A percentile compares a stretch with the other conserved stretches of the same genome.
phyloP scores from a whole-genome alignment of 1,140 invertebrate species.

The Bombus balteatus region DNA sequence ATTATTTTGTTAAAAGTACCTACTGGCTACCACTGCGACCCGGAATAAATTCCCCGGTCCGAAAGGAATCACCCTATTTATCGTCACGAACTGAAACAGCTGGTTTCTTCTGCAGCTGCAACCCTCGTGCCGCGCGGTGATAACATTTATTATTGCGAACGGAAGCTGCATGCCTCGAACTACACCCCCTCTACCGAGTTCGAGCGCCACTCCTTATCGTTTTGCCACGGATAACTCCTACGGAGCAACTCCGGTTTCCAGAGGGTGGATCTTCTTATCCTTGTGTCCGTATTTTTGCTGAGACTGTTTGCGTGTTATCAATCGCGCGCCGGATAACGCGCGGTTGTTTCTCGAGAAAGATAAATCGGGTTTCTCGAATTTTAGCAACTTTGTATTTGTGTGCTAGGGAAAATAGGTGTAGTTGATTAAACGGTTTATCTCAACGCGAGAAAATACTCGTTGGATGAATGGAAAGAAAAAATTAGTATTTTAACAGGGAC shows the following conservation, averaged over 20 bases:
- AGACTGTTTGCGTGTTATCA: neutral
- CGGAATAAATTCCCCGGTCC: conserved; percentile 47
- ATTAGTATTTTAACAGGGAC: no score
- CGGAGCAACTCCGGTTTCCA: neutral
- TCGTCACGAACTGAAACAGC: conserved; percentile 35
- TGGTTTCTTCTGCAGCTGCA: conserved; percentile 43
- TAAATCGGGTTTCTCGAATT: neutral
- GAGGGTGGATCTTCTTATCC: neutral
- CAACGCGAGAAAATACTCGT: neutral
- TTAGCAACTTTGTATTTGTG: neutral
- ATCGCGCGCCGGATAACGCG: neutral
- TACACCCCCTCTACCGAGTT: no score
- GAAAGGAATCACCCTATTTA: conserved; percentile 56
- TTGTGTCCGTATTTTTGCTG: neutral
- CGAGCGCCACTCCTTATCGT: neutral
- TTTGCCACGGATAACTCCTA: neutral
- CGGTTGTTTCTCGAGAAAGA: neutral
- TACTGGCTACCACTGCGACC: neutral
- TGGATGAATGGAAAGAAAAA: neutral
- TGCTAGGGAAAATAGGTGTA: neutral
- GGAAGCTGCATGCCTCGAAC: no score
- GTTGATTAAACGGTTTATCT: neutral
- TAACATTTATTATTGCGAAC: conserved; percentile 56
- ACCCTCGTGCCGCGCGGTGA: conserved; percentile 18
- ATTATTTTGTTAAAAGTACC: conserved; percentile 54